Evolutionary conservation across 2,797 vertebrate genomes (phyloP).

Genomic region (Danionella dracula): DNA sequence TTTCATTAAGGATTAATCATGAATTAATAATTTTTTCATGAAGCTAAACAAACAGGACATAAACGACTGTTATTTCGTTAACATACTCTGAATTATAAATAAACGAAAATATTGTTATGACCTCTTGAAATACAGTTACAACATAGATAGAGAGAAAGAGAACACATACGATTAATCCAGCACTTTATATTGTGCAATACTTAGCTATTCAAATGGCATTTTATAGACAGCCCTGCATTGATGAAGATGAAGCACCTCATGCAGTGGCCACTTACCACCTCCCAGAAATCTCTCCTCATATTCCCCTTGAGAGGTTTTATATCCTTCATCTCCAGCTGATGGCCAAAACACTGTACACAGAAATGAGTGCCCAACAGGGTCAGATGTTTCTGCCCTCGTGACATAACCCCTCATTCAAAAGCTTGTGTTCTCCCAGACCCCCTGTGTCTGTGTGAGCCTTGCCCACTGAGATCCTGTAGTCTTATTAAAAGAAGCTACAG

Average conservation of each 20-base stretch:
- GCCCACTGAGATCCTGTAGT: conserved; percentile 17
- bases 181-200: not conserved
- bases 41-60: too few species aligned
- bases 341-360: conserved; percentile 41
- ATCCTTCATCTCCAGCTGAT: conserved; percentile 71
- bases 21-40: too few species aligned
- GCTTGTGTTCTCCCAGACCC: conserved; percentile 26
- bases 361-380: conserved; percentile 64
- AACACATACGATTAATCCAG: not conserved
- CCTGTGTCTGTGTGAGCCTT: conserved; percentile 22
- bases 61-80: too few species aligned
- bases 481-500: conserved; percentile 49
- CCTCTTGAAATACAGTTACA: too few species aligned
- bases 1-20: too few species aligned
- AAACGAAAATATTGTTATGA: too few species aligned
- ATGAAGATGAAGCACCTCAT: conserved; percentile 7
- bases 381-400: conserved; percentile 68
- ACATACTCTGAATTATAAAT: too few species aligned
- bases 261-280: conserved; percentile 15
- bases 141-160: too few species aligned
- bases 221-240: not conserved
- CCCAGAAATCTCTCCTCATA: not conserved
- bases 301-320: conserved; percentile 12
- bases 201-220: not conserved
- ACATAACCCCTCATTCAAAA: conserved; percentile 27